Conservation (phyloP, 2,113 vertebrate species). For the Eublepharis macularius region DNA sequence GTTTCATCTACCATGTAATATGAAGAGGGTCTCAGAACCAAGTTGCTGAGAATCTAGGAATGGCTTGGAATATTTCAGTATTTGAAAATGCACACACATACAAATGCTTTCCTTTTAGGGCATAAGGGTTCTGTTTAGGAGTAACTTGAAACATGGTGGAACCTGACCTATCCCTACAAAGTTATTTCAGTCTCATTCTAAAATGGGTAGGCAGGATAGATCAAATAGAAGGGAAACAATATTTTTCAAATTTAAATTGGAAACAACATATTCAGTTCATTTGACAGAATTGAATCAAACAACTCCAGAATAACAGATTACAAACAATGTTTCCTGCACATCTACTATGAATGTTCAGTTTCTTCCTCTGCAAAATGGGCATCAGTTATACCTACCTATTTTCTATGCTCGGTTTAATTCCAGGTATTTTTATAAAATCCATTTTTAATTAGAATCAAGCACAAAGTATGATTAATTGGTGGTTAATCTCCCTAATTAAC, state of each 20-base stretch:
- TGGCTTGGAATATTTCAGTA: background rate
- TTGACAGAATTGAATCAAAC: background rate
- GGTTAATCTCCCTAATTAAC: constrained; percentile 59
- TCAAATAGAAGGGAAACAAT: background rate
- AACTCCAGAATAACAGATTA: background rate
- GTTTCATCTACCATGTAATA: background rate
- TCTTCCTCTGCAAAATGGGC: background rate
- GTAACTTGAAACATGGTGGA: background rate
- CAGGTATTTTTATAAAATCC: constrained; percentile 48
- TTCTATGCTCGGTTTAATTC: constrained; percentile 36
- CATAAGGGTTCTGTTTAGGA: background rate
- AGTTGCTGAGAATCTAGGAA: background rate
- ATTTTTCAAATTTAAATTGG: background rate
- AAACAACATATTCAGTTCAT: background rate
- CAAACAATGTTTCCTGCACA: background rate
- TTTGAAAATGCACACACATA: background rate
- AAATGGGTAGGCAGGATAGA: background rate
- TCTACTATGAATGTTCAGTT: background rate
- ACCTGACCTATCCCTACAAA: background rate
- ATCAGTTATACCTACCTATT: background rate
- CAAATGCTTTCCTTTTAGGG: background rate
- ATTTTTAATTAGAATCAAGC: constrained; percentile 23
- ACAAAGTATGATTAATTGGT: constrained; percentile 27
- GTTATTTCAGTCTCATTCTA: background rate
- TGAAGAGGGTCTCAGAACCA: background rate